Base-by-base conservation (phyloP, 1,140 invertebrate species). In the Diuraphis noxia region DNA sequence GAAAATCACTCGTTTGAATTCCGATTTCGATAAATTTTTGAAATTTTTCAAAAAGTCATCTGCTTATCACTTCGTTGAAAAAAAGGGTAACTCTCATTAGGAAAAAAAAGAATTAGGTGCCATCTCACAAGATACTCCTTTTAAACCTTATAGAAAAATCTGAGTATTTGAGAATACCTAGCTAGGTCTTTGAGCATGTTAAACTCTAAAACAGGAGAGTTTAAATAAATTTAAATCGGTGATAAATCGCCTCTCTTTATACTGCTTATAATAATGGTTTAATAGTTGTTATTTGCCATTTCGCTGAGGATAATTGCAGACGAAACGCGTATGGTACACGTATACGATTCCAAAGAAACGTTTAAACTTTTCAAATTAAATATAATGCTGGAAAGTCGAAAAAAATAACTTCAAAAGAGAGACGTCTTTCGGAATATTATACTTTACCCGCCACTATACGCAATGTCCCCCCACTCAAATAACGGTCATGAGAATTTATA, bases 361-460 rank as follows among this genome's bases (percentile, higher is more conserved):
- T 81, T 81, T 81, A 81, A 81, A 81, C 36, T 82, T 82, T 82
- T 41, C 79, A 82, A 41, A 82, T 82, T 82, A 82, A 82, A 82
- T 82, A 40, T 41, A 82, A 82, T 25, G 79, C 30, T 30, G 38
- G 25, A 40, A 41, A 82, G 41, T 41, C 38, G 25, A 82, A 82
- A 82, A 38, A 40, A 82, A 82, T n/a, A 30, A n/a, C 25, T 38
- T 82, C 41, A 41, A n/a, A n/a, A 82, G 25, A 82, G 25, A 41
- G 23, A 82, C 40, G 23, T 82, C 79, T 82, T 30, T 41, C 10
- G 38, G 79, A 40, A 41, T 40, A 40, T 10, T 40, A 40, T 30
- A 82, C 10, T 30, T 40, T 38, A 3, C 79, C 5, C 21, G 5
- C 79, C 13, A 25, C 79, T 36, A 36, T 36, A 23, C 72, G 34